Conservation (phyloP, 2,888 invertebrate species). For the Clunio marinus region DNA sequence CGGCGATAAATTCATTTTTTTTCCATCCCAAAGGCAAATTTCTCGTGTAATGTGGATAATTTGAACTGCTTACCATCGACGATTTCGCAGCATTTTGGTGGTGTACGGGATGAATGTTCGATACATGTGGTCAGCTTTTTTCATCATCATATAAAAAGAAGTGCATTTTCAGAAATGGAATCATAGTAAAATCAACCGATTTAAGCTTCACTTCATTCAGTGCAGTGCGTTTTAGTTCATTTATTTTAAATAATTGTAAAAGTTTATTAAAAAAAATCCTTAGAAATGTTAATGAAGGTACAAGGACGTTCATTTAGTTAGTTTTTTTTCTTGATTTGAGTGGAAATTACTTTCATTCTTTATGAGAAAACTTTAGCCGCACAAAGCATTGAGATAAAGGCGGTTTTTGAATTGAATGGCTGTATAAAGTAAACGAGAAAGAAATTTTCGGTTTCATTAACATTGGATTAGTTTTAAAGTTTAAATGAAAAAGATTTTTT, state of each 20-base stretch:
- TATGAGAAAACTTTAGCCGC: too few species aligned
- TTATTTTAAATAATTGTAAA: too few species aligned
- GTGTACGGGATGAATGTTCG: constrained; percentile 7
- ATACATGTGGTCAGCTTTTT: not conserved
- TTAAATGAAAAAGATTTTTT: too few species aligned
- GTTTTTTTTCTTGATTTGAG: too few species aligned
- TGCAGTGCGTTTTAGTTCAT: too few species aligned
- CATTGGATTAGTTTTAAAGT: too few species aligned
- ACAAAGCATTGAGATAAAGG: too few species aligned
- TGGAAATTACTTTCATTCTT: too few species aligned
- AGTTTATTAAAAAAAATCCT: not conserved
- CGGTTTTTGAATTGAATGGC: too few species aligned
- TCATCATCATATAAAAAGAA: constrained; percentile 26
- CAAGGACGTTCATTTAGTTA: too few species aligned
- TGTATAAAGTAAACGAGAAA: too few species aligned
- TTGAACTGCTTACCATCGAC: not conserved
- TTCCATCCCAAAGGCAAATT: constrained; percentile 16
- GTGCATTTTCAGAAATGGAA: constrained; percentile 30
- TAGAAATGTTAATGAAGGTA: constrained; percentile 28
- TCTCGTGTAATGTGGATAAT: not conserved
- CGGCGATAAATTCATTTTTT: not conserved
- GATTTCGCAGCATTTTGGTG: not conserved
- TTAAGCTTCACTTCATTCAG: not conserved
- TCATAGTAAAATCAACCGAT: constrained; percentile 36
- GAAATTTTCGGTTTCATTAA: too few species aligned